Conservation (phyloP, 2,888 invertebrate genomes). For the Synanthedon andrenaeformis region DNA sequence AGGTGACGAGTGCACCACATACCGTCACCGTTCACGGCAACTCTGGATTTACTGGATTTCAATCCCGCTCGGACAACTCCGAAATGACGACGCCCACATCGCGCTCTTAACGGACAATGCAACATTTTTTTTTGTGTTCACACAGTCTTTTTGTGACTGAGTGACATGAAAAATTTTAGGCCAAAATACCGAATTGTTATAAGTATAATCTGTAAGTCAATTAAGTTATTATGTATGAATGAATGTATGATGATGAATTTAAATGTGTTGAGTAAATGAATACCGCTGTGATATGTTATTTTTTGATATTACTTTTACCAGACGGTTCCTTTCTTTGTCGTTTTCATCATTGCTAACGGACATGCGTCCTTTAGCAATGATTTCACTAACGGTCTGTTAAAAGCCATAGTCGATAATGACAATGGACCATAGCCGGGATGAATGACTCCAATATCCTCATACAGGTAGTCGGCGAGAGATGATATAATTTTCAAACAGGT, state of each 20-base stretch:
- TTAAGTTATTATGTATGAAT: slow-evolving; percentile 35
- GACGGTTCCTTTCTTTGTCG: neutral
- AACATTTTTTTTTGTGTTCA: neutral
- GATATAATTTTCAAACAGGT: too few relatives aligned
- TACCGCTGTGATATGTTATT: slow-evolving; percentile 51
- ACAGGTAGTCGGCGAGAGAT: too few relatives aligned
- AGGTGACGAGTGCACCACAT: slow-evolving; percentile 20
- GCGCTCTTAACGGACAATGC: neutral
- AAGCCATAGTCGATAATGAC: too few relatives aligned
- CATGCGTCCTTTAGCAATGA: too few relatives aligned
- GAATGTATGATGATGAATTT: slow-evolving; percentile 10
- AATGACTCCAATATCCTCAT: too few relatives aligned
- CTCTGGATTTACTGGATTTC: slow-evolving; percentile 38
- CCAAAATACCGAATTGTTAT: neutral
- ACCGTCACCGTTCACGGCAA: slow-evolving; percentile 41
- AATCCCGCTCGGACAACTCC: slow-evolving; percentile 36
- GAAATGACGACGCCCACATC: slow-evolving; percentile 6
- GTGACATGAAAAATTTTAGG: too few relatives aligned
- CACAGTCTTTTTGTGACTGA: neutral
- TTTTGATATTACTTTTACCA: slow-evolving; percentile 2
- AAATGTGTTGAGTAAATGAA: slow-evolving; percentile 41
- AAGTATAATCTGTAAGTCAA: neutral
- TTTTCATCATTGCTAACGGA: too few relatives aligned
- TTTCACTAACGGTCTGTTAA: too few relatives aligned
- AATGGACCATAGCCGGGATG: too few relatives aligned